Evolutionary conservation across 2,113 vertebrate species (phyloP).

Genomic region (Apistogramma diplotaenia): DNA sequence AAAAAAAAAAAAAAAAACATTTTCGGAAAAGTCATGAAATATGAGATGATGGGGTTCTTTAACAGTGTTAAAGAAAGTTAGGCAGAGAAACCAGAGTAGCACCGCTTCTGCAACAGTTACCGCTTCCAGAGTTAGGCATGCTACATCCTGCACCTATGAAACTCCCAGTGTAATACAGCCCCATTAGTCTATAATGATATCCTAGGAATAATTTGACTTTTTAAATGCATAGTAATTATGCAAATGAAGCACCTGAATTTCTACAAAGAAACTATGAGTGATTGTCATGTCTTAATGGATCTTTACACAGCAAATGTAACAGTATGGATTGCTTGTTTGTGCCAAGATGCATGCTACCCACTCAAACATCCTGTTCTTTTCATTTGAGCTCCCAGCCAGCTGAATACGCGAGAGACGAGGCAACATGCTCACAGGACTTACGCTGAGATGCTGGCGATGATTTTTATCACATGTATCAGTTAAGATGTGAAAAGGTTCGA

Average conservation of each 20-base stretch:
- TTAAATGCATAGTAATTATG: background rate
- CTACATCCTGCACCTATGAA: background rate
- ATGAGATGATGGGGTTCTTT: background rate
- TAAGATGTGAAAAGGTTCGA: conserved; percentile 24
- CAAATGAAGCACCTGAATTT: background rate
- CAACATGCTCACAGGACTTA: conserved; percentile 39
- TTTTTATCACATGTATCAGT: conserved; percentile 41
- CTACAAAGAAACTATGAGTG: background rate
- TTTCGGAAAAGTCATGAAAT: background rate
- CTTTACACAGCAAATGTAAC: conserved; percentile 27
- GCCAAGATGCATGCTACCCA: conserved; percentile 48
- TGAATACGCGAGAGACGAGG: conserved; percentile 33
- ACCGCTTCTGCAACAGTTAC: background rate
- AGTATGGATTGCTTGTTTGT: conserved; percentile 47
- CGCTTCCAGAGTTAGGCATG: background rate
- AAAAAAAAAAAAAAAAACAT: background rate
- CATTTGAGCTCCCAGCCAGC: conserved; percentile 37
- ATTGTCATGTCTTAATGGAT: conserved; percentile 14
- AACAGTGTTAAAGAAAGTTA: background rate
- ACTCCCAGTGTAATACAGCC: background rate
- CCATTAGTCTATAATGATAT: background rate
- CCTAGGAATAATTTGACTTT: background rate
- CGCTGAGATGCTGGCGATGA: conserved; percentile 17
- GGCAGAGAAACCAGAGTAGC: background rate
- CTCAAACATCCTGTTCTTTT: conserved; percentile 60